Conservation (phyloP, 2,113 vertebrate species). For the Tiliqua scincoides region DNA sequence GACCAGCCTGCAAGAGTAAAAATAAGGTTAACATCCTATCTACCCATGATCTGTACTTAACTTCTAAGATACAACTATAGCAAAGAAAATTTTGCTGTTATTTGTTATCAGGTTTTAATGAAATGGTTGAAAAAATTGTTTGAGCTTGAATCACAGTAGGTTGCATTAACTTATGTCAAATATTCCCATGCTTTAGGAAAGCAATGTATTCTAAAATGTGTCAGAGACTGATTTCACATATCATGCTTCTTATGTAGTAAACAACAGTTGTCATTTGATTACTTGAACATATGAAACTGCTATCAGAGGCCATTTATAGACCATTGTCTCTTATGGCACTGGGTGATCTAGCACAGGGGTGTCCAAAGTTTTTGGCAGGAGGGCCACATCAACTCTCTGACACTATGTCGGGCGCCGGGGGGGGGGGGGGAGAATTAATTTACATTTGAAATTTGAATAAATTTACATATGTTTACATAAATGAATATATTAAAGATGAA, state of each 20-base stretch:
- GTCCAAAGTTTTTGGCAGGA: no score
- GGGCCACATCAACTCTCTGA: no score
- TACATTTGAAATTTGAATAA: no score
- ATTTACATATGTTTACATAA: no score
- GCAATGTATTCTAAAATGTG: background rate
- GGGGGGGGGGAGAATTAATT: no score
- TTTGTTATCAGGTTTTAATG: background rate
- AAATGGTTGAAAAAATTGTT: slow-evolving; percentile 26
- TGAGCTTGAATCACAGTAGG: background rate
- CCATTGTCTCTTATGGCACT: background rate
- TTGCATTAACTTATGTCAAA: background rate
- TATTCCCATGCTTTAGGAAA: background rate
- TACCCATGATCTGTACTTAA: slow-evolving; percentile 2
- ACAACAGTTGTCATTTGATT: background rate
- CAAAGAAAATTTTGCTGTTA: slow-evolving; percentile 11
- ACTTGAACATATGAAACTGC: background rate
- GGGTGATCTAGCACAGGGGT: no score
- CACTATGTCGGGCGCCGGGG: no score
- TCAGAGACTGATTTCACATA: background rate
- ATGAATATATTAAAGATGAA: no score
- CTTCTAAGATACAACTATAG: slow-evolving; percentile 38
- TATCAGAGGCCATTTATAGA: background rate
- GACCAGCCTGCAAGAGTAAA: background rate
- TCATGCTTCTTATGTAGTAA: background rate
- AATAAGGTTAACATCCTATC: background rate